Base-by-base conservation (phyloP, 2,888 invertebrate species). In the Drosophila eohydei region DNA sequence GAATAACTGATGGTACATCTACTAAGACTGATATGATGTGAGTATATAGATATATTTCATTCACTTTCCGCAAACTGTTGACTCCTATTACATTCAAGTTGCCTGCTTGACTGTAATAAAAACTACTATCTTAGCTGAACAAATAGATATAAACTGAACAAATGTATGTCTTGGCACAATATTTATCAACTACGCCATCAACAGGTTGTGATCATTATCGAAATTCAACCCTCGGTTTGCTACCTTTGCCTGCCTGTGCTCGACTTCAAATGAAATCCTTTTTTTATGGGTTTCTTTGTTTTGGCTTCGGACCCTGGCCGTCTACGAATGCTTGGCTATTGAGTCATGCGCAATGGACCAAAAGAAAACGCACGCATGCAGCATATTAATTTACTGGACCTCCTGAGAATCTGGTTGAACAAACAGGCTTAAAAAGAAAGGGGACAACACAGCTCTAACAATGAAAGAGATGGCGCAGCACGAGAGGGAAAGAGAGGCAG, bases 321-420 rank as follows among this genome's bases (percentile, higher is more conserved):
- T 88, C 78, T 78, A 68, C 75, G 65, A 78, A 87, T 69, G 48
- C 76, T 67, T 67, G 50, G 43, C 73, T 54, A 52, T 72, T 83
- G 83, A 83, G 85, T 83, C 83, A 83, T 76, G 76, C 79, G 73
- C 89, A 83, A 87, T 83, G 89, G 88, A 89, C 83, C 89, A 83
- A 66, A 84, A 63, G 74, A 63, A 88, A 84, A 83, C 71, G 66
- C 68, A 85, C 88, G 74, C 71, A 70, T 62, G 69, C 63, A 62
- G 85, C 83, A 88, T 89, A 85, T 80, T 82, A 89, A 89, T 84
- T 88, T 87, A 76, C 78, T 64, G 68, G 62, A 54, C 56, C 71
- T 65, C 50, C 64, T 76, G 50, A 54, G 54, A 54, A 54, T 60
- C n/a, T 59, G 59, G 48, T 44, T 51, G 80, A 84, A 72, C 82